A percentile compares a stretch with the other conserved stretches of the same genome.
Conservation (phyloP, 2,888 invertebrate species). For the Sminthurides aquaticus region DNA sequence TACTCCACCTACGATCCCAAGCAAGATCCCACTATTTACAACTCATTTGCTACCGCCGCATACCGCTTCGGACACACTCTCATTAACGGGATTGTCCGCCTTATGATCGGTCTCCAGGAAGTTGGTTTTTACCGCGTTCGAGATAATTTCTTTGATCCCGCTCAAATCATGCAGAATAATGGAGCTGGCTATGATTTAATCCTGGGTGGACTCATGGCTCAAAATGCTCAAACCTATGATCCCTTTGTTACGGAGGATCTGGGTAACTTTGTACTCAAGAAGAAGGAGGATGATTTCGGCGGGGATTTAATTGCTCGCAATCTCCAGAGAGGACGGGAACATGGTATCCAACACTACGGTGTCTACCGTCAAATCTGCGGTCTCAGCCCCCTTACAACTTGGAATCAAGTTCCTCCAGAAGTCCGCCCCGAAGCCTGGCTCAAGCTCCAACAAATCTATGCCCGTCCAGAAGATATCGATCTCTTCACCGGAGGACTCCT, state of each 20-base stretch:
- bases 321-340: slow-evolving; percentile 33
- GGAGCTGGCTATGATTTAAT: slow-evolving; percentile 38
- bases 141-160: slow-evolving; percentile 41
- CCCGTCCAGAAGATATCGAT: slow-evolving; percentile 60
- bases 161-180: slow-evolving; percentile 25
- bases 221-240: slow-evolving; percentile 40
- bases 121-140: slow-evolving; percentile 35
- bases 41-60: slow-evolving; percentile 39
- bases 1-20: slow-evolving; percentile 28
- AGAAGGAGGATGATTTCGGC: slow-evolving; percentile 32
- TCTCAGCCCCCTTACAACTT: slow-evolving; percentile 24
- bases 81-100: slow-evolving; percentile 37
- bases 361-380: slow-evolving; percentile 31
- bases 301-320: slow-evolving; percentile 35
- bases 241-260: slow-evolving; percentile 35
- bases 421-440: slow-evolving; percentile 32
- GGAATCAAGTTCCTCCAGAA: slow-evolving; percentile 30
- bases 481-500: slow-evolving; percentile 73
- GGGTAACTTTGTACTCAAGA: slow-evolving; percentile 30
- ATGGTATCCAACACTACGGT: slow-evolving; percentile 31
- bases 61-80: slow-evolving; percentile 41
- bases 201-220: slow-evolving; percentile 37
- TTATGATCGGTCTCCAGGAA: slow-evolving; percentile 25
- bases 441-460: slow-evolving; percentile 28
- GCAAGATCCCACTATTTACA: slow-evolving; percentile 33